phyloP scores from a whole-genome alignment of 2,888 invertebrate species.

The Antheraea yamamai region DNA sequence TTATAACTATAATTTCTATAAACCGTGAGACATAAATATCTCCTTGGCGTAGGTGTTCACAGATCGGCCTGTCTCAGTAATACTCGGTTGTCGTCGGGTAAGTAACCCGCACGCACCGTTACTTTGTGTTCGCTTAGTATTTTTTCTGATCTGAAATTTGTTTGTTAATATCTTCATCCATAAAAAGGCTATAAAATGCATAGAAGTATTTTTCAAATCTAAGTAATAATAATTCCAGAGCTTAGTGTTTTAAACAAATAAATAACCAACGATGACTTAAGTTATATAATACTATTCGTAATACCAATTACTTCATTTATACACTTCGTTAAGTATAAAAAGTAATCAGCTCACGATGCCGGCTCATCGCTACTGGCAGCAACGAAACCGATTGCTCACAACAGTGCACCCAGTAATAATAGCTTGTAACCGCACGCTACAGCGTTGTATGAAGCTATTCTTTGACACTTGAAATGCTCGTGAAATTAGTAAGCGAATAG shows the following conservation, averaged over 20 bases:
- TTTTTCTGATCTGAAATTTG: no score
- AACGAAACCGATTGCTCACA: conserved; percentile 61
- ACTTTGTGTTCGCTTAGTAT: no score
- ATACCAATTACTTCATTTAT: background rate
- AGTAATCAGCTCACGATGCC: conserved; percentile 54
- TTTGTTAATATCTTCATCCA: no score
- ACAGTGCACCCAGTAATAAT: conserved; percentile 54
- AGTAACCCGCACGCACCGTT: no score
- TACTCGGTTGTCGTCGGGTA: no score
- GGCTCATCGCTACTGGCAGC: conserved; percentile 38
- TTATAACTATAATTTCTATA: no score
- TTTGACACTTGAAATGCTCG: conserved; percentile 65
- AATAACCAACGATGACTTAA: background rate
- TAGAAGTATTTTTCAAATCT: no score
- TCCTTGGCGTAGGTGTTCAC: no score
- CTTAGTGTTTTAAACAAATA: background rate
- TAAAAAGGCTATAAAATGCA: no score
- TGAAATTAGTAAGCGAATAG: conserved; percentile 48
- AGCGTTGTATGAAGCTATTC: conserved; percentile 59
- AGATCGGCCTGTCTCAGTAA: no score
- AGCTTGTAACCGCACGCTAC: conserved; percentile 59
- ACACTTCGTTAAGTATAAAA: conserved; percentile 33
- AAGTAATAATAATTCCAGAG: background rate
- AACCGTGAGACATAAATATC: no score
- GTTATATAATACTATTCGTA: no score